Evolutionary conservation across 2,797 vertebrate genomes (phyloP), one percentile per base, ranked within the genome.

Genomic region (Nasua narica): DNA sequence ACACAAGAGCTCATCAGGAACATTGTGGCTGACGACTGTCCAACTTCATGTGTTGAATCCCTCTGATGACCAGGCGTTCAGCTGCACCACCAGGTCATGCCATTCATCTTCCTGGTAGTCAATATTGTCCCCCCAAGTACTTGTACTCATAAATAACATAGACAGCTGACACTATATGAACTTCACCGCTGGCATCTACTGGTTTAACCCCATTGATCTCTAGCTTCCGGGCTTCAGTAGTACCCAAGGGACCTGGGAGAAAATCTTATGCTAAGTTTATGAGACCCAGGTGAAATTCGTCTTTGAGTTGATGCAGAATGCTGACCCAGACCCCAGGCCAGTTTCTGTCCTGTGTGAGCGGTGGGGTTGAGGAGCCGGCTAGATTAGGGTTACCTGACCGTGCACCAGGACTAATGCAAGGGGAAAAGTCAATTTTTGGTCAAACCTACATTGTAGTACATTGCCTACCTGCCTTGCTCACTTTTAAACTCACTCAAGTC

Each of bases 211-310:
- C 0, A 1, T 99, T 67, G 98, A 98, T 98, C 98, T 99, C 84
- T 98, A 97, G 85, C 96, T 99, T 62, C 99, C 98, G 3, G 99
- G 99, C 98, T 46, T 98, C 29, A 98, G 98, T 84, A 99, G 99
- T 97, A 98, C 99, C 96, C 99, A 99, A 91, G 99, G 99, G 46
- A 95, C 99, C 96, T 99, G 99, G 72, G 99, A 99, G 98, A 99
- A 99, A 97, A 99, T 99, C 98, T 99, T 99, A 19, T 37, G 98
- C 70, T 98, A 99, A 97, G 99, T 98, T 97, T 99, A 99, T 0
- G 99, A 99, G 97, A 99, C 98, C 10, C 96, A 99, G 43, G 97
- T 99, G 0, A 91, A 98, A 37, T 99, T 99, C 98, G 99, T 99
- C 97, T 99, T 99, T 86, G 99, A 98, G 95, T 98, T 99, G 29